These are phyloP conservation scores for Ceraclea dissimilis DNA, from an alignment of 2,888 invertebrate genomes.

Conservation along the genomic window DNA sequence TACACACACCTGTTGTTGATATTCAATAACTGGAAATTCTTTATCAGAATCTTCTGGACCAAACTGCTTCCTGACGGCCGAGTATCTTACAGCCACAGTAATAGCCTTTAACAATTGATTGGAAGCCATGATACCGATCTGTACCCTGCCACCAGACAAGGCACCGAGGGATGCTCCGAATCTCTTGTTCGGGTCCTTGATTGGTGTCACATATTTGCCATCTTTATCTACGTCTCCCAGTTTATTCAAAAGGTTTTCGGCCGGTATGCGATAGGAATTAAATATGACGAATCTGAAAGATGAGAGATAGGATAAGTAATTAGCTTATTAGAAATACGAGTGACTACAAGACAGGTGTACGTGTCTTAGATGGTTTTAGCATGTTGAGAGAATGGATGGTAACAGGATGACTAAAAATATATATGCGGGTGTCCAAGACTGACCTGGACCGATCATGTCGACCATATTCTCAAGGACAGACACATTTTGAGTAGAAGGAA, in stretches of 20 bases:
- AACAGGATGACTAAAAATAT: too few species aligned
- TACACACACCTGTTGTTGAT: conserved; percentile 69
- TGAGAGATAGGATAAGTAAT: background rate
- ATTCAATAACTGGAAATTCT: conserved; percentile 84
- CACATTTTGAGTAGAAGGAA: too few species aligned
- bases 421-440: too few species aligned
- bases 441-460: too few species aligned
- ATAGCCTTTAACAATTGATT: conserved; percentile 64
- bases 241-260: conserved; percentile 72
- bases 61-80: conserved; percentile 81
- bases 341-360: background rate
- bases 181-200: conserved; percentile 76
- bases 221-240: conserved; percentile 78
- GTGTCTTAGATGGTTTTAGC: too few species aligned
- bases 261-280: conserved; percentile 71
- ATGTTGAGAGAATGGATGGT: too few species aligned
- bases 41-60: conserved; percentile 59
- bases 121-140: conserved; percentile 40
- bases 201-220: conserved; percentile 73
- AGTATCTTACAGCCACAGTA: conserved; percentile 79
- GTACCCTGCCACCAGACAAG: conserved; percentile 53
- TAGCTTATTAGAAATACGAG: too few species aligned
- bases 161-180: conserved; percentile 79
- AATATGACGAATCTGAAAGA: conserved; percentile 60
- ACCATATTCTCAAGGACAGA: too few species aligned